Evolutionary conservation across 1,140 invertebrate species (phyloP), one percentile per base, ranked within the genome.

Genomic region (Eriosoma lanigerum): DNA sequence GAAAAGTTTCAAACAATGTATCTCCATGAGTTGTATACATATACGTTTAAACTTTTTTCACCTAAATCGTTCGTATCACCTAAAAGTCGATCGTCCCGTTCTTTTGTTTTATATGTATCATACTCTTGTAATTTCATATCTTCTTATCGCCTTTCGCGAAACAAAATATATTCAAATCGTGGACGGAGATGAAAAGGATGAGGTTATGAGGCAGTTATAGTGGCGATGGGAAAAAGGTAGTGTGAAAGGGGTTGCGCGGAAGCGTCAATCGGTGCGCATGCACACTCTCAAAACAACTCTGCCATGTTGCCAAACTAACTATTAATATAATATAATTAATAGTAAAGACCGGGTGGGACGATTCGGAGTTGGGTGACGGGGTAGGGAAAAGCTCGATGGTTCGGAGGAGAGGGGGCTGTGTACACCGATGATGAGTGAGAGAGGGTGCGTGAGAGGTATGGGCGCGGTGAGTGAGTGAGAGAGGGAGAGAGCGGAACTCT

Each of bases 241-340:
- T 15, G 52, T 38, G 12, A 58, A 75, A 75, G 32, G 72, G 72
- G 73, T 38, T 58, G 73, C 29, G 73, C 52, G 73, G 73, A 76
- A 62, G 75, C 75, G 75, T 60, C 75, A 78, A 62, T 78, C 56
- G 54, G 56, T n/a, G 75, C 75, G 75, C 75, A 78, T 78, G 75
- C 75, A 76, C 73, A 48, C 56, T 46, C 75, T 46, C 56, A 19
- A 29, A 78, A 62, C 75, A 60, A 60, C 75, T 46, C 56, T 56
- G 75, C 75, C 75, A 78, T 62, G 75, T 78, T 78, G 75, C 75
- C 75, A 78, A 78, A 78, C 75, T 78, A 78, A 78, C 75, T 78
- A 78, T 78, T 78, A 78, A 78, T 78, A 62, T 62, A 62, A 78
- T 78, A 78, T 60, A 78, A 78, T 78, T 78, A 78, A 78, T 78